Evolutionary conservation across 2,888 invertebrate species (phyloP), one percentile per base, ranked within the genome.

Genomic region (Diplazon laetatorius): DNA sequence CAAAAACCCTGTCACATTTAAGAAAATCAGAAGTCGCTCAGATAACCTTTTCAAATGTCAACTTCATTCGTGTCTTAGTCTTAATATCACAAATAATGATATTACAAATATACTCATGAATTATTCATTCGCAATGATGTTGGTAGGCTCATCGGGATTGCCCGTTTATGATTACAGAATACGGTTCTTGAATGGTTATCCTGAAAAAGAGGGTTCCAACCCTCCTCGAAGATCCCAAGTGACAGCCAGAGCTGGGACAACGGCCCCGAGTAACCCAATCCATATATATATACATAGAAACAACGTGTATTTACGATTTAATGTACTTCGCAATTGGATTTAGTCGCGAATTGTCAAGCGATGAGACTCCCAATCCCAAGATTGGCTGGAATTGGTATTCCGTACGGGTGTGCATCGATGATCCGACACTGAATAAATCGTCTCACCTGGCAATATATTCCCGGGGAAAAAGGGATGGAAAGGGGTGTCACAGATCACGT

Each of bases 361-460:
- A 30, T 55, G 55, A 2, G 14, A 30, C 10, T n/a, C n/a, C n/a
- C n/a, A n/a, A n/a, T n/a, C n/a, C n/a, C n/a, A 39, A 65, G 37
- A 65, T 65, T 39, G 65, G 39, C 14, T 10, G 12, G 52, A 62
- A 70, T 78, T 74, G 57, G 66, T 75, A 78, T 78, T 78, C 74
- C 46, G 55, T 44, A 66, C 74, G 46, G 66, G 78, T 69, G 42
- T 55, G 39, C 46, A 14, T 48, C 70, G 20, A 78, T 74, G 74
- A 71, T 78, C 65, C 46, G 42, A 65, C 62, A 74, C 55, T 46
- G 78, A 70, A 78, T 78, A 75, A 60, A 69, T 75, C 71, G 66
- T 70, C 59, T 18, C 44, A 30, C 18, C 70, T 62, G 44, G 35
- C 60, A 30, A 37, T 50, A 65, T 55, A 35, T 55, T 14, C 39